These are phyloP conservation scores for Amphipoea lucens DNA, from an alignment of 2,888 invertebrate species.

Conservation along the genomic window DNA sequence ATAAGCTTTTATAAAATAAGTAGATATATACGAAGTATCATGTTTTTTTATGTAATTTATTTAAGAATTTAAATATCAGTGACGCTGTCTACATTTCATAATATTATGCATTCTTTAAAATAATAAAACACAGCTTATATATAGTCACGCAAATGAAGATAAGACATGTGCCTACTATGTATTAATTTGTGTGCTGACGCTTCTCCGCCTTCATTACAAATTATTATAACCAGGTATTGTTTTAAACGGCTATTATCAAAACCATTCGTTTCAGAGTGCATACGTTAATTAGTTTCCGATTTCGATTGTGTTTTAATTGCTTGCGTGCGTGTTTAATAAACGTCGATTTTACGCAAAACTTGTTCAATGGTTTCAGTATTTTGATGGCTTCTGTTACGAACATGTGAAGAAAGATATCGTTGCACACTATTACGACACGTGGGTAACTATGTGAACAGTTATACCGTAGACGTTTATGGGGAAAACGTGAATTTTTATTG, in stretches of 20 bases:
- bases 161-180: constrained; percentile 40
- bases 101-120: constrained; percentile 31
- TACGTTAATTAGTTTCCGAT: constrained; percentile 73
- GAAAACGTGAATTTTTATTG: constrained; percentile 65
- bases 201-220: constrained; percentile 42
- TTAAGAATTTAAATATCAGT: constrained; percentile 39
- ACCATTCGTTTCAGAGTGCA: constrained; percentile 61
- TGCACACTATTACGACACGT: constrained; percentile 59
- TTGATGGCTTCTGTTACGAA: constrained; percentile 59
- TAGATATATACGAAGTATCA: neutral
- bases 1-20: constrained; percentile 18
- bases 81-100: constrained; percentile 35
- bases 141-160: constrained; percentile 51
- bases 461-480: constrained; percentile 60
- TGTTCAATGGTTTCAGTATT: constrained; percentile 61
- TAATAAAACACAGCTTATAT: constrained; percentile 30
- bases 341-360: constrained; percentile 71
- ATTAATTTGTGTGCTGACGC: constrained; percentile 48
- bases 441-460: constrained; percentile 58
- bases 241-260: constrained; percentile 63
- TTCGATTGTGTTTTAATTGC: constrained; percentile 74
- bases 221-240: constrained; percentile 60
- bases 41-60: constrained; percentile 28
- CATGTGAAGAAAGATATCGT: constrained; percentile 60
- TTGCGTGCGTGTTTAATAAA: constrained; percentile 70